phyloP scores from a whole-genome alignment of 2,797 vertebrate species.

The Aulostomus chinensis region DNA sequence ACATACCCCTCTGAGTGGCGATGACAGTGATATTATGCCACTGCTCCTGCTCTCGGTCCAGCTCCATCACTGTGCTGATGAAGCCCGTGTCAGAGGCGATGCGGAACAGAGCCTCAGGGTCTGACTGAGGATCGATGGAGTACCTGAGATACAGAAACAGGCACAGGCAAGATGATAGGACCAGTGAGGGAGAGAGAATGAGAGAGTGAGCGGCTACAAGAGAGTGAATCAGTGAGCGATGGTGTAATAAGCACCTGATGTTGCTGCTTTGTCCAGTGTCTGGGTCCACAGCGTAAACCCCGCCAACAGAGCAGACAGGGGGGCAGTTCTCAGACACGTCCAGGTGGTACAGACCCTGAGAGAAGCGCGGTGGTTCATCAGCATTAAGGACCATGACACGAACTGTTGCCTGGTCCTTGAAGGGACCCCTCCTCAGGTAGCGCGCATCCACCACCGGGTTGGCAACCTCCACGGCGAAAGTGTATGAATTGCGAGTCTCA shows the following conservation, averaged over 20 bases:
- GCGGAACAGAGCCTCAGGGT: constrained; percentile 86
- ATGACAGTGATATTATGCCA: constrained; percentile 92
- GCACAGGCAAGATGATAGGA: constrained; percentile 1
- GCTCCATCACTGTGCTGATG: constrained; percentile 82
- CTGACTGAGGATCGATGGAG: constrained; percentile 89
- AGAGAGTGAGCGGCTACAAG: background rate
- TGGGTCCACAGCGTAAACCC: constrained; percentile 83
- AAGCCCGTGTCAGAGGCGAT: constrained; percentile 86
- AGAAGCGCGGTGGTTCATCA: constrained; percentile 88
- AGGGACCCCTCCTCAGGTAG: constrained; percentile 86
- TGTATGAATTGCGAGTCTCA: constrained; percentile 83
- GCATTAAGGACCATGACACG: constrained; percentile 86
- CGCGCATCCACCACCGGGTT: constrained; percentile 86
- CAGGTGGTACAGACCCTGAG: constrained; percentile 82
- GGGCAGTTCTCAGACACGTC: constrained; percentile 87
- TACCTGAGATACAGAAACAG: constrained; percentile 74
- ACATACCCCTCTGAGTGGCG: constrained; percentile 88
- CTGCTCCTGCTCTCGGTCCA: constrained; percentile 86
- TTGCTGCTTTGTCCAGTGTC: constrained; percentile 83
- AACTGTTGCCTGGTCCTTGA: constrained; percentile 88
- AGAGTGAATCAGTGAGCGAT: constrained; percentile 3
- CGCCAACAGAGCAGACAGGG: constrained; percentile 82
- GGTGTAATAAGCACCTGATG: constrained; percentile 77
- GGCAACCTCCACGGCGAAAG: constrained; percentile 86
- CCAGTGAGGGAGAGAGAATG: background rate